phyloP scores from a whole-genome alignment of 2,888 invertebrate genomes.

The Drosophila colorata region DNA sequence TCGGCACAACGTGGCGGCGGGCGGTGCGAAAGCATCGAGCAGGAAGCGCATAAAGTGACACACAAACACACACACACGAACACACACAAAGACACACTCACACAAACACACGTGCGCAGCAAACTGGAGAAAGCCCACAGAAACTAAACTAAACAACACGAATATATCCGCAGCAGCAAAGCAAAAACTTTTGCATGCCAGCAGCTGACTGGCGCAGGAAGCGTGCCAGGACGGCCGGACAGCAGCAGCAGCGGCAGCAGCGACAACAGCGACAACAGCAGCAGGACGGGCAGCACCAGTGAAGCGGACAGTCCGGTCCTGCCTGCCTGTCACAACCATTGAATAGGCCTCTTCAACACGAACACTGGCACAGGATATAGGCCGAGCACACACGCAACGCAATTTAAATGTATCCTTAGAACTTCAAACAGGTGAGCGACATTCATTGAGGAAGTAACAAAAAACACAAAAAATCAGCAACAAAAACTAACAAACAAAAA shows the following conservation, averaged over 20 bases:
- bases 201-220: constrained; percentile 78
- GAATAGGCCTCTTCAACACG: constrained; percentile 63
- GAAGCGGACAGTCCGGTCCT: constrained; percentile 60
- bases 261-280: constrained; percentile 13
- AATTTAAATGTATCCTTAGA: constrained; percentile 79
- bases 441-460: constrained; percentile 48
- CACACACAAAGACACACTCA: constrained; percentile 13
- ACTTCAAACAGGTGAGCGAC: constrained; percentile 78
- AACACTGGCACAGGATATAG: constrained; percentile 67
- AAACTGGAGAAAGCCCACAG: constrained; percentile 38
- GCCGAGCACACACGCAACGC: constrained; percentile 68
- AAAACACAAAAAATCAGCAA: constrained; percentile 29
- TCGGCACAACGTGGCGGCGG: constrained; percentile 77
- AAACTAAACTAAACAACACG: constrained; percentile 48
- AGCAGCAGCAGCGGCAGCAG: constrained; percentile 12
- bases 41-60: constrained; percentile 78
- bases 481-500: constrained; percentile 2
- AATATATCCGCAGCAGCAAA: constrained; percentile 56
- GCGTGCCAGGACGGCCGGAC: constrained; percentile 58
- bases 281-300: constrained; percentile 14
- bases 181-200: constrained; percentile 57
- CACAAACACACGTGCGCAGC: constrained; percentile 12
- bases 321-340: constrained; percentile 56
- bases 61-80: constrained; percentile 52
- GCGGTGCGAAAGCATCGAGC: constrained; percentile 65